Percentiles rank a stretch among this genome's conserved stretches.
phyloP scores from a whole-genome alignment of 2,888 invertebrate genomes.

The Pseudolycoriella hygida region DNA sequence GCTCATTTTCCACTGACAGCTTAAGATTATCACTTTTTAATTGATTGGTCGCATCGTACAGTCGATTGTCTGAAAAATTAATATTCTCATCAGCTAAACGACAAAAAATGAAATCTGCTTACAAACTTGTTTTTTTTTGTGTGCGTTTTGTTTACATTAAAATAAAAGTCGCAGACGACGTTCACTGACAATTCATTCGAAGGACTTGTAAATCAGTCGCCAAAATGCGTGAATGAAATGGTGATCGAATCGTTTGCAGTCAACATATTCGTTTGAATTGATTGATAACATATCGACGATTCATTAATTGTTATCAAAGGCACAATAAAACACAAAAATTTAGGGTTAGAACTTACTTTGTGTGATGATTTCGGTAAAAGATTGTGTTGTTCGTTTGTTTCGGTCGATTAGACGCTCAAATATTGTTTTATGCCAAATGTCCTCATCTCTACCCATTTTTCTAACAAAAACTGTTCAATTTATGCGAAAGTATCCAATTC shows the following conservation, averaged over 20 bases:
- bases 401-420: conserved; percentile 51
- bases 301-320: conserved; percentile 2
- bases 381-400: conserved; percentile 54
- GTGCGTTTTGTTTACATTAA: background rate
- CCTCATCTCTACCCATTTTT: conserved; percentile 23
- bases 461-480: background rate
- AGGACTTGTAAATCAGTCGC: too few species aligned
- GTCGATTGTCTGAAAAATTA: conserved; percentile 50
- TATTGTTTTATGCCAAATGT: conserved; percentile 51
- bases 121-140: background rate
- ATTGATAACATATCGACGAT: background rate
- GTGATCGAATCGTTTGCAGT: too few species aligned
- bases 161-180: background rate
- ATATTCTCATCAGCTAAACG: background rate
- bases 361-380: conserved; percentile 62
- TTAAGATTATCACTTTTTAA: conserved; percentile 71
- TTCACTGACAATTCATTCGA: too few species aligned
- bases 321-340: conserved; percentile 8
- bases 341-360: conserved; percentile 46
- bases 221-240: too few species aligned
- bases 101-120: too few species aligned
- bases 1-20: conserved; percentile 70
- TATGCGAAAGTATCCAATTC: background rate
- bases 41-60: conserved; percentile 68
- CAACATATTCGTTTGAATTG: too few species aligned